Percentiles rank a stretch among this genome's conserved stretches.
Evolutionary conservation across 2,888 invertebrate genomes (phyloP).

Genomic region (Lepidocyrtinus sp.): DNA sequence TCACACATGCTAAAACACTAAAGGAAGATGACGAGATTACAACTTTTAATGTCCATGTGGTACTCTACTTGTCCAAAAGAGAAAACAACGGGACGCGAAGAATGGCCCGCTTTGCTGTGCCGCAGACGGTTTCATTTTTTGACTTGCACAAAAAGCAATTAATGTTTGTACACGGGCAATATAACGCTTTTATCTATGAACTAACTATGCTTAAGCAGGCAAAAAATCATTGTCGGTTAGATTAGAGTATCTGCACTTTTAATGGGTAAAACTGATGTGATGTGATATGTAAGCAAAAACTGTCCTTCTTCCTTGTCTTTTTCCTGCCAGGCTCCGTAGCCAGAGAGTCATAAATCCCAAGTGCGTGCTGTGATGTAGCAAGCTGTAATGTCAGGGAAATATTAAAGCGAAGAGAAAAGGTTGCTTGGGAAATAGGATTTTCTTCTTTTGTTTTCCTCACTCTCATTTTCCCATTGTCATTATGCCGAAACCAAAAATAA

Average conservation of each 20-base stretch:
- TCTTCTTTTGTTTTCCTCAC: slow-evolving; percentile 27
- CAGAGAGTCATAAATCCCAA: neutral
- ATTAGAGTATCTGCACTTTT: no score
- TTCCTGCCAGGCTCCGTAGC: neutral
- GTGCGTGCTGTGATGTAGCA: neutral
- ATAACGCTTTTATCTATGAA: slow-evolving; percentile 31
- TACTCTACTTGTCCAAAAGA: slow-evolving; percentile 12
- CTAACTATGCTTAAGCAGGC: slow-evolving; percentile 37
- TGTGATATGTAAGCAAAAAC: no score
- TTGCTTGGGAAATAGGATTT: neutral
- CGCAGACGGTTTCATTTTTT: neutral
- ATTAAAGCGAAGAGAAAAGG: neutral
- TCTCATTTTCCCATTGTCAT: slow-evolving; percentile 1
- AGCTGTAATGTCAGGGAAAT: neutral
- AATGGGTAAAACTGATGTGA: neutral
- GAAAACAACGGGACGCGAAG: neutral
- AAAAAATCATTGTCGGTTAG: slow-evolving; percentile 26
- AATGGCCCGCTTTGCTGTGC: no score
- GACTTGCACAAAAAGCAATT: slow-evolving; percentile 40
- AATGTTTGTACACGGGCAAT: slow-evolving; percentile 28
- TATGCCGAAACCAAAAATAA: slow-evolving; percentile 27
- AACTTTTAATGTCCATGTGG: slow-evolving; percentile 47
- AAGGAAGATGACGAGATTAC: slow-evolving; percentile 49
- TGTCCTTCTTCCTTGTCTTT: no score
- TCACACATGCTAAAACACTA: no score